Conservation (phyloP, 1,140 invertebrate species). For the Venturia canescens region DNA sequence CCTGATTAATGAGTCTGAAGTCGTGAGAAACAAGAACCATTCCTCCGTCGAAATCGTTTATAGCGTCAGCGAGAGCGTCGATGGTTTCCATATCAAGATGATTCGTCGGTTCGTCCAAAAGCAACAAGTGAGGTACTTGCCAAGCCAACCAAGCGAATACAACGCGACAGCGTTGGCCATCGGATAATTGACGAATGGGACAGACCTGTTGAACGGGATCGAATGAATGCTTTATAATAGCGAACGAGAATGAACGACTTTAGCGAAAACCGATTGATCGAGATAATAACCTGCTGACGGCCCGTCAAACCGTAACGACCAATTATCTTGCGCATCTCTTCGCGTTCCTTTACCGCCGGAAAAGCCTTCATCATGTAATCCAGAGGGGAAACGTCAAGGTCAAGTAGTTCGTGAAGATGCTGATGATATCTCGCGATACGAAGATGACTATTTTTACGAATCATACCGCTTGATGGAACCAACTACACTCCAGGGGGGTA, state of each 20-base stretch:
- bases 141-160: constrained; percentile 98
- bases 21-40: constrained; percentile 99
- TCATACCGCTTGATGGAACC: constrained; percentile 96
- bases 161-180: constrained; percentile 98
- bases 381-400: constrained; percentile 95
- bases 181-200: constrained; percentile 97
- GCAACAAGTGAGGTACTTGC: constrained; percentile 95
- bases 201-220: constrained; percentile 83
- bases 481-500: constrained; percentile 81
- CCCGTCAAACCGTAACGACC: constrained; percentile 98
- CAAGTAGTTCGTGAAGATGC: constrained; percentile 97
- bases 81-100: constrained; percentile 99
- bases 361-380: constrained; percentile 99
- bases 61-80: constrained; percentile 97
- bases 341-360: constrained; percentile 97
- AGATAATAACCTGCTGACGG: constrained; percentile 88
- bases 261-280: too few species aligned
- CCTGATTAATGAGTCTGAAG: constrained; percentile 98
- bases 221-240: neutral
- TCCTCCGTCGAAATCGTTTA: constrained; percentile 98
- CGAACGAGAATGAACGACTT: neutral
- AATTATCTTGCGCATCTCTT: constrained; percentile 99
- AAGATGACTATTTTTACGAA: constrained; percentile 98
- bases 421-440: constrained; percentile 99
- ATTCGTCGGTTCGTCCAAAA: constrained; percentile 99